A percentile compares a stretch with the other conserved stretches of the same genome.
These are phyloP conservation scores for Sycobia sp. DNA, from an alignment of 1,140 invertebrate species.

Conservation along the genomic window DNA sequence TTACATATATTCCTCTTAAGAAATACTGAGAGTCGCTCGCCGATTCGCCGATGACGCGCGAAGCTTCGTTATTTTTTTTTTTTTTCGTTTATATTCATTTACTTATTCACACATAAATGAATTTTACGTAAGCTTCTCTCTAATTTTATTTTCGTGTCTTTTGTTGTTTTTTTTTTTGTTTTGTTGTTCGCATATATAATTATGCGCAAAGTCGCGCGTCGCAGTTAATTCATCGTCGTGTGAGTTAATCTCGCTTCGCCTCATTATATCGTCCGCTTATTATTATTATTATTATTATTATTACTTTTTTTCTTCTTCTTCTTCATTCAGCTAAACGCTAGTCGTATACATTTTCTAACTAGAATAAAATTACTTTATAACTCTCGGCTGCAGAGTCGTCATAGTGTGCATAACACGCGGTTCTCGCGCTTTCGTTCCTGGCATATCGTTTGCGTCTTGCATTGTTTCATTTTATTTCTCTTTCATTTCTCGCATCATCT, in stretches of 20 bases:
- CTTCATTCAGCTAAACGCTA: slow-evolving; percentile 56
- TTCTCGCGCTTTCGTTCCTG: background rate
- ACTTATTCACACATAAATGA: too few species aligned
- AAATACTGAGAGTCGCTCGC: slow-evolving; percentile 54
- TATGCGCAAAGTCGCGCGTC: too few species aligned
- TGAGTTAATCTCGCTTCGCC: slow-evolving; percentile 36
- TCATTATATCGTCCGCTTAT: slow-evolving; percentile 40
- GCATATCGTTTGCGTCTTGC: too few species aligned
- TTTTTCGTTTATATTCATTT: too few species aligned
- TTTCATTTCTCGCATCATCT: slow-evolving; percentile 6
- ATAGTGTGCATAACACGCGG: slow-evolving; percentile 35
- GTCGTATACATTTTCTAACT: slow-evolving; percentile 64
- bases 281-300: too few species aligned
- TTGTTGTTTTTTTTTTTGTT: slow-evolving; percentile 28
- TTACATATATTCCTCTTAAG: slow-evolving; percentile 59
- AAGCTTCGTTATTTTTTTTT: too few species aligned
- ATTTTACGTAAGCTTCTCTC: too few species aligned
- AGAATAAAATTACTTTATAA: slow-evolving; percentile 59
- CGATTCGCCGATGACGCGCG: background rate
- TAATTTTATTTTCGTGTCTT: too few species aligned
- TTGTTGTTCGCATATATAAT: too few species aligned
- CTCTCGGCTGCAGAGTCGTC: slow-evolving; percentile 47
- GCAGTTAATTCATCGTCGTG: too few species aligned
- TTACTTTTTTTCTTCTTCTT: too few species aligned
- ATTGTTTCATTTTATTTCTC: too few species aligned